A percentile compares a stretch with the other conserved stretches of the same genome.
Evolutionary conservation across 92 coral and sea anemone genomes (phyloP).

Genomic region (Muricea muricata): DNA sequence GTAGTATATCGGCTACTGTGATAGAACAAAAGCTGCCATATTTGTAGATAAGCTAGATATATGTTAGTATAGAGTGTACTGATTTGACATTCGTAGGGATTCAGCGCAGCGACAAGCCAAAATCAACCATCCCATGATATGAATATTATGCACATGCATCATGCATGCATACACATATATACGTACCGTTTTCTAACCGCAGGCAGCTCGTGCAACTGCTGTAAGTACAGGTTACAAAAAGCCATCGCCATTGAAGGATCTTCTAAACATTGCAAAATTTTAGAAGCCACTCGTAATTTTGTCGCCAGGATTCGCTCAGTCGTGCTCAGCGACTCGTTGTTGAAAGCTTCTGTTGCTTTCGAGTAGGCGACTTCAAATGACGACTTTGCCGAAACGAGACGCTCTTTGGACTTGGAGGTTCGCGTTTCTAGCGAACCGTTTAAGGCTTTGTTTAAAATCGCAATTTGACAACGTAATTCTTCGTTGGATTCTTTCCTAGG

Average conservation of each 20-base stretch:
- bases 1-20: too few species aligned
- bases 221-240: slow-evolving; percentile 4
- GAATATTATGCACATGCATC: too few species aligned
- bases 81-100: too few species aligned
- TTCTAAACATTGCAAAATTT: slow-evolving; percentile 12
- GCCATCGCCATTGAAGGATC: slow-evolving; percentile 21
- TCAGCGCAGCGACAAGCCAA: too few species aligned
- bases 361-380: neutral
- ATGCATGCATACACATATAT: too few species aligned
- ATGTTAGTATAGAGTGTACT: too few species aligned
- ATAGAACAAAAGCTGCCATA: too few species aligned
- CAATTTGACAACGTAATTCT: neutral
- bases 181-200: slow-evolving; percentile 5
- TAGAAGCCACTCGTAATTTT: slow-evolving; percentile 22
- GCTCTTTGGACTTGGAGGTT: neutral
- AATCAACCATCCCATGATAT: too few species aligned
- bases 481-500: neutral
- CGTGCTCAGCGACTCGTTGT: slow-evolving; percentile 16
- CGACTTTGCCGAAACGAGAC: slow-evolving; percentile 8
- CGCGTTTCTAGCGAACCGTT: neutral
- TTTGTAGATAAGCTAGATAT: too few species aligned
- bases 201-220: neutral
- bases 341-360: slow-evolving; percentile 35
- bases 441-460: neutral
- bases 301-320: slow-evolving; percentile 19